phyloP scores from a whole-genome alignment of 2,888 invertebrate species.

The Oligia fasciuncula region DNA sequence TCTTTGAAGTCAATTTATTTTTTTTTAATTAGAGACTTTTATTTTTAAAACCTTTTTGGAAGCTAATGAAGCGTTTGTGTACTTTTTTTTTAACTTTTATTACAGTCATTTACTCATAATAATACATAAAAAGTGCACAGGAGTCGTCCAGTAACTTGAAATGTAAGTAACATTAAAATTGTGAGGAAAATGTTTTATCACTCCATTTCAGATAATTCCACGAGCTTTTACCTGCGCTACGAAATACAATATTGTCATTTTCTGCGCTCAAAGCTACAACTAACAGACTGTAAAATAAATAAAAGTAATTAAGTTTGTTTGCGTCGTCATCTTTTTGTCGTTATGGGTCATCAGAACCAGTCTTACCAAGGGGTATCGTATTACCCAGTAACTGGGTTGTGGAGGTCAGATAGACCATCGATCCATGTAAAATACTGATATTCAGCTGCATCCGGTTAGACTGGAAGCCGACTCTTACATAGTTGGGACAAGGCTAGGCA shows the following conservation, averaged over 20 bases:
- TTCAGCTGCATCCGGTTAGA: too few species aligned
- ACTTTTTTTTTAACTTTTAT: not conserved
- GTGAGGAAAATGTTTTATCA: not conserved
- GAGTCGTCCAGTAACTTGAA: not conserved
- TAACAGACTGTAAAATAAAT: not conserved
- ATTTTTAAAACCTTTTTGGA: not conserved
- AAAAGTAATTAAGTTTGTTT: not conserved
- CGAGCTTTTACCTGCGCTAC: not conserved
- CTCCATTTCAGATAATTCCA: not conserved
- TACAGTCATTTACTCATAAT: not conserved
- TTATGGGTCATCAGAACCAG: too few species aligned
- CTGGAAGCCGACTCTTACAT: too few species aligned
- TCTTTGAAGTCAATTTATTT: too few species aligned
- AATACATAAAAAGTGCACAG: not conserved
- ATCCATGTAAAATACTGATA: too few species aligned
- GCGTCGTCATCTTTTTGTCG: too few species aligned
- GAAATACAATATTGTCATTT: not conserved
- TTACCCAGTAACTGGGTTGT: too few species aligned
- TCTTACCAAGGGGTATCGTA: too few species aligned
- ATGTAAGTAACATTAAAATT: not conserved
- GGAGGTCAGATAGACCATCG: too few species aligned
- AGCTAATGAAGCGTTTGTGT: not conserved
- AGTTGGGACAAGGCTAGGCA: too few species aligned
- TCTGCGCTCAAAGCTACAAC: not conserved
- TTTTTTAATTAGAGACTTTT: too few species aligned